Evolutionary conservation across 2,797 vertebrate species (phyloP), one percentile per base, ranked within the genome.

Genomic region (Trematomus bernacchii): DNA sequence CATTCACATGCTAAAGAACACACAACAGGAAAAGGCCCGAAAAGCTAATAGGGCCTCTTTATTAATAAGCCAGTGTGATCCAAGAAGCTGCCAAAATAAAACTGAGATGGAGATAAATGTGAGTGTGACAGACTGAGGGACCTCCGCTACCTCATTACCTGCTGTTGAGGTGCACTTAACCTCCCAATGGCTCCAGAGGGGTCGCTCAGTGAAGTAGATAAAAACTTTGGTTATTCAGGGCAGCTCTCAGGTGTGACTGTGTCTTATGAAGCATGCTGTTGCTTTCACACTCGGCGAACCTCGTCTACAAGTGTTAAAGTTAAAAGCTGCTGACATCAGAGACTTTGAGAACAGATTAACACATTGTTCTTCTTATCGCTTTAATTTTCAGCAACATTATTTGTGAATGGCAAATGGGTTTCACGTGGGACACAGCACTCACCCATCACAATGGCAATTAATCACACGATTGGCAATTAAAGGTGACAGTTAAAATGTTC

Each of bases 231-330:
- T 54, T 60, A 72, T 84, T 76, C 55, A 30, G 48, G 55, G 78
- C 47, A 44, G 66, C 75, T 86, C 68, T 90, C 68, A 64, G 73
- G 80, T 85, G 84, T 76, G 65, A 82, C 68, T 65, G 27, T 57
- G 73, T 40, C 23, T 73, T 62, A 50, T 73, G 82, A 79, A 70
- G 69, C 74, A 40, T 63, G 63, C 27, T 9, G 27, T 40, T 66
- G 50, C 64, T 79, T 83, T 85, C 63, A 73, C 73, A 68, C 73
- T 78, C 63, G 23, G 62, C 60, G 63, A 82, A 63, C 42, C 37
- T 30, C 19, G 14, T 52, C 67, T 57, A 47, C 21, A 44, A 46
- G 42, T 63, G 64, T 48, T 15, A 48, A 37, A 66, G 42, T 37
- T 16, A 71, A 68, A 58, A 67, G 73, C 33, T 71, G 47, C 51